Base-by-base conservation (phyloP, 2,113 vertebrate species). In the Tapirus terrestris region DNA sequence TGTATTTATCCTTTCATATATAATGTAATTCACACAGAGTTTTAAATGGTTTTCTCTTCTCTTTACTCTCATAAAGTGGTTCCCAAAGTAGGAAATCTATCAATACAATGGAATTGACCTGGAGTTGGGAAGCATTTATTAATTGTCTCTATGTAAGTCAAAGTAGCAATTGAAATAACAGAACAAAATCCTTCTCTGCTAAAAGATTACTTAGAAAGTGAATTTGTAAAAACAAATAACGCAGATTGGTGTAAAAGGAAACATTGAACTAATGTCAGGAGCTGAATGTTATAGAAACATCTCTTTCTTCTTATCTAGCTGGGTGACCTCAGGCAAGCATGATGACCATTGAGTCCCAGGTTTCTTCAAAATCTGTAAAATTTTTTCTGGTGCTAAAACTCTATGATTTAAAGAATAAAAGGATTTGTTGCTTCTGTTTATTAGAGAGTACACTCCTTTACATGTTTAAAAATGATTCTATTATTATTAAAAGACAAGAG, bases 391-490 rank as follows among this genome's bases (percentile, higher is more conserved):
- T 39, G 33, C 91, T 56, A 76, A 96, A 98, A 89, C n/a, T 61
- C 93, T 91, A 14, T 91, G 23, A 92, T 16, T 61, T 53, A 58
- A 75, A 68, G 17, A 70, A 39, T 21, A 96, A 98, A 97, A 96
- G 0, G 76, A 95, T 53, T 83, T 87, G n/a, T 98, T 93, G 96
- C 61, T 91, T 96, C 90, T 86, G 67, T 84, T 96, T 94, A 92
- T 56, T 86, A 72, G 85, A 95, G 43, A 68, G 87, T 97, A 96
- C 91, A 89, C 82, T 98, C 94, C 98, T 96, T 98, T 97, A 85
- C 96, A 98, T 97, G 98, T 99, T 98, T 95, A 98, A 98, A 98
- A 98, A 94, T 96, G 93, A 98, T 98, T 97, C 98, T 61, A 95
- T 45, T 92, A 60, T 96, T 94, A 98, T 98, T 98, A 98, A 98